A percentile compares a stretch with the other conserved stretches of the same genome.
These are phyloP conservation scores for Pachypeltis micranthus DNA, from an alignment of 1,140 invertebrate species.

Conservation along the genomic window DNA sequence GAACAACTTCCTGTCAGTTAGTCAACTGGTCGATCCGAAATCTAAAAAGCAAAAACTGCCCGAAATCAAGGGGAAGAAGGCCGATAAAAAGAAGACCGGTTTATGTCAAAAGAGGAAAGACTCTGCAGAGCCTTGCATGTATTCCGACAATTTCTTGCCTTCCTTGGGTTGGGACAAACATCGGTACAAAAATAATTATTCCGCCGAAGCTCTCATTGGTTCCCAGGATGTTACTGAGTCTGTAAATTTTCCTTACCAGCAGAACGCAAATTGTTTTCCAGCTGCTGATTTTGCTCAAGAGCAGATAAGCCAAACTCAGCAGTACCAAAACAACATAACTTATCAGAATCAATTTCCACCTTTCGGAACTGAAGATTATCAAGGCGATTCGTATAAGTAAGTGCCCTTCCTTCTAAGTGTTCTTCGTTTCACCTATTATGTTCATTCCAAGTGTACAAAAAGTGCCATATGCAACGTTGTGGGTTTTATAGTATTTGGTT, in stretches of 20 bases:
- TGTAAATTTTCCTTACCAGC: constrained; percentile 33
- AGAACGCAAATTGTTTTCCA: constrained; percentile 15
- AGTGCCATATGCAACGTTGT: neutral
- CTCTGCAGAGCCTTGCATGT: constrained; percentile 14
- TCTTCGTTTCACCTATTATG: too few relatives aligned
- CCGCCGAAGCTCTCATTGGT: constrained; percentile 45
- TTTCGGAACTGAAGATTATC: constrained; percentile 11
- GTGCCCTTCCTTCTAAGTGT: neutral
- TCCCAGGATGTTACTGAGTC: constrained; percentile 34
- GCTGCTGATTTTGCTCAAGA: constrained; percentile 7
- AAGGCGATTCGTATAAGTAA: neutral
- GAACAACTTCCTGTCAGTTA: constrained; percentile 43
- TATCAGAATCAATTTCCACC: constrained; percentile 1
- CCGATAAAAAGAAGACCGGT: constrained; percentile 13
- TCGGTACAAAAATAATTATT: constrained; percentile 38
- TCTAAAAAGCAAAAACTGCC: constrained; percentile 38
- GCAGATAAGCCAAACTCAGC: neutral
- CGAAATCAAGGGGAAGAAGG: constrained; percentile 17
- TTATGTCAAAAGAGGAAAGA: constrained; percentile 16
- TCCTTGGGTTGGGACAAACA: constrained; percentile 10
- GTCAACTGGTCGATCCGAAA: constrained; percentile 47
- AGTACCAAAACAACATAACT: constrained; percentile 20
- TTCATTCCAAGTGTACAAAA: too few relatives aligned
- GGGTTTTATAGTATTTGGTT: too few relatives aligned
- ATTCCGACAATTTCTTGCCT: constrained; percentile 6